These are phyloP conservation scores for Esox masquinongy DNA, from an alignment of 2,797 vertebrate species.

Conservation along the genomic window DNA sequence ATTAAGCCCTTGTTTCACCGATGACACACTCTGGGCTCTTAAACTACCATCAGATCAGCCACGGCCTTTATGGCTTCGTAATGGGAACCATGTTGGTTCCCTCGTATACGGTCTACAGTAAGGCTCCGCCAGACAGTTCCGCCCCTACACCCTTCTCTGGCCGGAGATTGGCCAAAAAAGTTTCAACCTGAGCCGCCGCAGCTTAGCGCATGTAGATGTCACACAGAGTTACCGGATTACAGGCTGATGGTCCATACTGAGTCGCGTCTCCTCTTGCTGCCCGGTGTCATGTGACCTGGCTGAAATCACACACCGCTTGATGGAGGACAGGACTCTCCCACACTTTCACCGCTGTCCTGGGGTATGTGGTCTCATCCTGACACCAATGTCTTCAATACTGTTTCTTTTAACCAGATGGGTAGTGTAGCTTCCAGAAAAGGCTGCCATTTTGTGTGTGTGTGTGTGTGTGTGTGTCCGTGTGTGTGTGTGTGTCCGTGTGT, in stretches of 20 bases:
- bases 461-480: no score
- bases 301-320: slow-evolving; percentile 31
- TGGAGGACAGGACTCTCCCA: slow-evolving; percentile 7
- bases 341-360: not conserved
- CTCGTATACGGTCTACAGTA: slow-evolving; percentile 52
- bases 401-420: not conserved
- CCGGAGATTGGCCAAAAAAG: slow-evolving; percentile 27
- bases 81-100: slow-evolving; percentile 57
- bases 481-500: no score
- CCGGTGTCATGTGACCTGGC: slow-evolving; percentile 53
- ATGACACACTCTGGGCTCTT: slow-evolving; percentile 30
- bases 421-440: slow-evolving; percentile 4
- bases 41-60: slow-evolving; percentile 37
- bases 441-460: no score
- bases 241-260: slow-evolving; percentile 46
- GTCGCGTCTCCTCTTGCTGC: slow-evolving; percentile 42
- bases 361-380: not conserved
- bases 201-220: slow-evolving; percentile 46
- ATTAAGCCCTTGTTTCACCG: slow-evolving; percentile 43
- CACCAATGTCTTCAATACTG: not conserved
- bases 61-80: slow-evolving; percentile 55
- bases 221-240: slow-evolving; percentile 63
- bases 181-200: slow-evolving; percentile 33
- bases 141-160: slow-evolving; percentile 7
- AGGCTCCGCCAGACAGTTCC: not conserved